Conservation (phyloP, 2,113 vertebrate genomes). For the Epinephelus fuscoguttatus region DNA sequence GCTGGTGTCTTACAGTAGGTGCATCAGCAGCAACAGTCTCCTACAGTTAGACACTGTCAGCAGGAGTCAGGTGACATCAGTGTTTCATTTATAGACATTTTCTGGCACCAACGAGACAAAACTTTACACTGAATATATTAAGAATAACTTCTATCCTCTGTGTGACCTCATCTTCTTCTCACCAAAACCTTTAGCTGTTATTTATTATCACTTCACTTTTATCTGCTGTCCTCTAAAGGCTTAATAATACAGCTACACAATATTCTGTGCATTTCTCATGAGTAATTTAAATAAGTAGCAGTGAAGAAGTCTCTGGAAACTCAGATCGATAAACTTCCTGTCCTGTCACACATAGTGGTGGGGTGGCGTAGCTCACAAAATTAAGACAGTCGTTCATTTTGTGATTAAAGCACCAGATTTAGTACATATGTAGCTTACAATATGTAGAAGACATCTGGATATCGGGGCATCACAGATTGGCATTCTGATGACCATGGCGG, state of each 20-base stretch:
- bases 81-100: background rate
- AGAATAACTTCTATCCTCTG: background rate
- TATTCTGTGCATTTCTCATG: background rate
- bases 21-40: background rate
- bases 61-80: background rate
- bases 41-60: too few species aligned
- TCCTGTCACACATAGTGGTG: too few species aligned
- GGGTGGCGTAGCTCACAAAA: too few species aligned
- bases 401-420: too few species aligned
- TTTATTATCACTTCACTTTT: background rate
- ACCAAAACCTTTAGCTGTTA: background rate
- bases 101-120: background rate
- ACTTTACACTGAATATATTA: background rate
- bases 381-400: too few species aligned
- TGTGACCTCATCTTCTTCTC: background rate
- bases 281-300: background rate
- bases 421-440: too few species aligned
- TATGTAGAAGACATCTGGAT: too few species aligned
- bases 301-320: background rate
- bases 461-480: too few species aligned
- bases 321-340: background rate
- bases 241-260: background rate
- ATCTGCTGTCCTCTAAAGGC: background rate
- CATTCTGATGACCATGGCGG: too few species aligned
- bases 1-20: slow-evolving; percentile 6